Evolutionary conservation across 1,140 invertebrate genomes (phyloP).

Genomic region (Hyles euphorbiae): DNA sequence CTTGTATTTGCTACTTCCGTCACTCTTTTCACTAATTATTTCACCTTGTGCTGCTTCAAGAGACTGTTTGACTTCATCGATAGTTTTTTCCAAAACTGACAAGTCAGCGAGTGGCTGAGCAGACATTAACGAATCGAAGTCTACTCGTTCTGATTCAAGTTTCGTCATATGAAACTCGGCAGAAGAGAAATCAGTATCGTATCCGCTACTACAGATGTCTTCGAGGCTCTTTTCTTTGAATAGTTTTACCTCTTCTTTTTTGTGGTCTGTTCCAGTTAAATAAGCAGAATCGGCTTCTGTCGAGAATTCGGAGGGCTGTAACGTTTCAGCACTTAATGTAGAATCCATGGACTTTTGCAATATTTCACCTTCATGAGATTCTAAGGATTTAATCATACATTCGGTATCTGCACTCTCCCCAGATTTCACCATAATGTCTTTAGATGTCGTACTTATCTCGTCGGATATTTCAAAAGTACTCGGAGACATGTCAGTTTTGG

Average conservation of each 20-base stretch:
- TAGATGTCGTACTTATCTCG: slow-evolving; percentile 63
- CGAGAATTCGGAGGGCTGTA: slow-evolving; percentile 72
- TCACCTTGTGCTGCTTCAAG: slow-evolving; percentile 80
- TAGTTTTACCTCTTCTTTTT: slow-evolving; percentile 64
- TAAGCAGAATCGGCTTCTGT: slow-evolving; percentile 72
- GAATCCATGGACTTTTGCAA: slow-evolving; percentile 74
- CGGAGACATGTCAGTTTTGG: slow-evolving; percentile 55
- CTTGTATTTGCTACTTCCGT: slow-evolving; percentile 77
- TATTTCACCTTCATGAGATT: slow-evolving; percentile 71
- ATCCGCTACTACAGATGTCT: slow-evolving; percentile 78
- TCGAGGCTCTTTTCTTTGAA: slow-evolving; percentile 74
- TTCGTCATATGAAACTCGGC: slow-evolving; percentile 77
- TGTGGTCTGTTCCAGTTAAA: slow-evolving; percentile 65
- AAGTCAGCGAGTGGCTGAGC: slow-evolving; percentile 69
- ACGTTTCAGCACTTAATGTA: slow-evolving; percentile 69
- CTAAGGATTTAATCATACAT: slow-evolving; percentile 72
- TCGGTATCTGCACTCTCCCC: slow-evolving; percentile 75
- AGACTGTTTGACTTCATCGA: slow-evolving; percentile 82
- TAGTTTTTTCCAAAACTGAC: slow-evolving; percentile 77
- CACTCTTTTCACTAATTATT: slow-evolving; percentile 78
- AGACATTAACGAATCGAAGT: slow-evolving; percentile 62
- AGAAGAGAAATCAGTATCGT: slow-evolving; percentile 81
- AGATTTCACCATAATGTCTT: slow-evolving; percentile 76
- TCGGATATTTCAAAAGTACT: slow-evolving; percentile 57
- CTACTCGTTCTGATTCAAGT: slow-evolving; percentile 71